These are phyloP conservation scores for Cydia strobilella DNA, from an alignment of 1,140 invertebrate species.

Conservation along the genomic window DNA sequence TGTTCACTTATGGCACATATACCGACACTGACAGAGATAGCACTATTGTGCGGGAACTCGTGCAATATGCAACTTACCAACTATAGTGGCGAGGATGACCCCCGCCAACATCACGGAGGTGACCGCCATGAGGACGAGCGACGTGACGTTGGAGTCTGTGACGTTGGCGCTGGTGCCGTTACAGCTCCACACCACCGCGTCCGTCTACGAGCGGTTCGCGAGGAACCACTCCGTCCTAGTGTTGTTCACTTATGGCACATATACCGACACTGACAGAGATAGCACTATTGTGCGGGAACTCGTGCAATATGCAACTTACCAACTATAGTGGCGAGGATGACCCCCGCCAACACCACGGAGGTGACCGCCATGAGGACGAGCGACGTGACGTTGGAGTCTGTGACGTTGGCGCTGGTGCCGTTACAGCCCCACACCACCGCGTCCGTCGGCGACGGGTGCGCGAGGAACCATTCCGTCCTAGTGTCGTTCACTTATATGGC, in stretches of 20 bases:
- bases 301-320: slow-evolving; percentile 86
- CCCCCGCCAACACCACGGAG: slow-evolving; percentile 86
- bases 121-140: no score
- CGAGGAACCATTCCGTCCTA: slow-evolving; percentile 61
- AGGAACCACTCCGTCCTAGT: background rate
- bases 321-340: slow-evolving; percentile 89
- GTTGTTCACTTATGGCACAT: slow-evolving; percentile 29
- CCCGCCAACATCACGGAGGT: slow-evolving; percentile 82
- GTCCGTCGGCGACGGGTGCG: slow-evolving; percentile 71
- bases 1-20: slow-evolving; percentile 29
- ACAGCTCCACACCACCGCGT: slow-evolving; percentile 71
- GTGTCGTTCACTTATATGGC: slow-evolving; percentile 41
- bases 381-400: slow-evolving; percentile 81
- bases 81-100: slow-evolving; percentile 89
- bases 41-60: no score
- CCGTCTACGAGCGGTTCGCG: slow-evolving; percentile 70
- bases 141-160: slow-evolving; percentile 77
- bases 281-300: no score
- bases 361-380: slow-evolving; percentile 85
- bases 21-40: no score
- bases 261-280: slow-evolving; percentile 51
- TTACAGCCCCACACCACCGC: slow-evolving; percentile 73
- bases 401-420: slow-evolving; percentile 62
- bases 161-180: slow-evolving; percentile 64
- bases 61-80: slow-evolving; percentile 85